phyloP scores from a whole-genome alignment of 2,113 vertebrate genomes.

The Elgaria multicarinata region DNA sequence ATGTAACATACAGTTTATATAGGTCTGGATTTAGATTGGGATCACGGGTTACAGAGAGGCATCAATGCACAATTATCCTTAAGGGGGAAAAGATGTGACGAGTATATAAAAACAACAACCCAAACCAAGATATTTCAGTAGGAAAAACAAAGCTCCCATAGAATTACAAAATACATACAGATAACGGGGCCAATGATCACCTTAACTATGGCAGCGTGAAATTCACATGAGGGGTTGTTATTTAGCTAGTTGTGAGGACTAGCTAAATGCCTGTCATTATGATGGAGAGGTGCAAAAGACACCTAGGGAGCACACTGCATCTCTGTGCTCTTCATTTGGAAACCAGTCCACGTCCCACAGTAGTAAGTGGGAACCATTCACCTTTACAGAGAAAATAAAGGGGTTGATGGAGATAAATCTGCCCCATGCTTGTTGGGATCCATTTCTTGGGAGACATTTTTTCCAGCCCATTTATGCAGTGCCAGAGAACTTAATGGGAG shows the following conservation, averaged over 20 bases:
- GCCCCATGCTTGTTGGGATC: neutral
- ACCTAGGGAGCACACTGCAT: neutral
- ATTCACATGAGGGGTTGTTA: neutral
- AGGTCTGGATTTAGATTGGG: too few species aligned
- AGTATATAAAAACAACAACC: neutral
- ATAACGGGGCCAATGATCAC: neutral
- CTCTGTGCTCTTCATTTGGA: neutral
- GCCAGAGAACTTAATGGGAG: neutral
- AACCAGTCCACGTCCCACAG: neutral
- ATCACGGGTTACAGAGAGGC: too few species aligned
- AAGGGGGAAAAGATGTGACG: conserved; percentile 13
- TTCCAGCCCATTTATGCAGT: neutral
- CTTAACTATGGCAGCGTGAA: neutral
- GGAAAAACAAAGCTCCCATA: too few species aligned
- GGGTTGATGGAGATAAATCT: neutral
- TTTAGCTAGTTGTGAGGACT: neutral
- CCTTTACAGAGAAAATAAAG: neutral
- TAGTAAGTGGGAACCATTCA: neutral
- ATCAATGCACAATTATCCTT: neutral
- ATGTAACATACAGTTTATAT: too few species aligned
- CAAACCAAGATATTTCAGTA: neutral
- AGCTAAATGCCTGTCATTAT: neutral
- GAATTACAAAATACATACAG: too few species aligned
- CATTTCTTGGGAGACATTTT: neutral
- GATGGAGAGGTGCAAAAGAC: neutral